Conservation (phyloP, 2,797 vertebrate species). For the Scolopax bukidnonensis region DNA sequence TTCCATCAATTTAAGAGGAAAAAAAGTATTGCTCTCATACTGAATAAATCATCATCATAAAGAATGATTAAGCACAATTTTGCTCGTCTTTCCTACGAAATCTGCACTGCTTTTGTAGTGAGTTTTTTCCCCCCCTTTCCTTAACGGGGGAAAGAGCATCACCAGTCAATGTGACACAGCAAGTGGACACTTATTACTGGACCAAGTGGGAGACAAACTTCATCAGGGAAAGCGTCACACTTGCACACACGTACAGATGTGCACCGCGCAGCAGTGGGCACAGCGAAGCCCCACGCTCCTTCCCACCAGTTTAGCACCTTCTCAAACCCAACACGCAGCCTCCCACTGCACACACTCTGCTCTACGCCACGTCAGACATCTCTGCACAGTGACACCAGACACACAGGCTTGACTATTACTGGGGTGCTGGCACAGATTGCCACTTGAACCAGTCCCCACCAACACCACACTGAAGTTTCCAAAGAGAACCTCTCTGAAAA, state of each 20-base stretch:
- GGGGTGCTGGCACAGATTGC: not conserved
- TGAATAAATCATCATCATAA: not conserved
- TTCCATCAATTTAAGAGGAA: not conserved
- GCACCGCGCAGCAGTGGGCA: rapidly evolving
- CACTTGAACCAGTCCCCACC: not conserved
- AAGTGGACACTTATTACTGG: not conserved
- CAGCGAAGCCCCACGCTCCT: not conserved
- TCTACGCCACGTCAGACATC: rapidly evolving
- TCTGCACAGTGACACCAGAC: rapidly evolving
- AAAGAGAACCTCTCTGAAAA: not conserved
- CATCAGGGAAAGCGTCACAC: not conserved
- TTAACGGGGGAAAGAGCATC: not conserved
- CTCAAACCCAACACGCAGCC: not conserved
- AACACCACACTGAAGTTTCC: not conserved
- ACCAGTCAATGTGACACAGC: not conserved
- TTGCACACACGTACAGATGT: rapidly evolving
- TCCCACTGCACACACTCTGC: no score
- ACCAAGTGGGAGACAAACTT: not conserved
- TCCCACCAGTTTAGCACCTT: not conserved
- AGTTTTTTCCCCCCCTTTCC: not conserved
- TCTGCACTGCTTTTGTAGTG: not conserved
- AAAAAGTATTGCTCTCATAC: not conserved
- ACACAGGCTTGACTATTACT: rapidly evolving
- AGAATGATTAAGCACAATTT: not conserved
- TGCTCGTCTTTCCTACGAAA: not conserved